Evolutionary conservation across 1,140 invertebrate species (phyloP).

Genomic region (Papilio polyxenes): DNA sequence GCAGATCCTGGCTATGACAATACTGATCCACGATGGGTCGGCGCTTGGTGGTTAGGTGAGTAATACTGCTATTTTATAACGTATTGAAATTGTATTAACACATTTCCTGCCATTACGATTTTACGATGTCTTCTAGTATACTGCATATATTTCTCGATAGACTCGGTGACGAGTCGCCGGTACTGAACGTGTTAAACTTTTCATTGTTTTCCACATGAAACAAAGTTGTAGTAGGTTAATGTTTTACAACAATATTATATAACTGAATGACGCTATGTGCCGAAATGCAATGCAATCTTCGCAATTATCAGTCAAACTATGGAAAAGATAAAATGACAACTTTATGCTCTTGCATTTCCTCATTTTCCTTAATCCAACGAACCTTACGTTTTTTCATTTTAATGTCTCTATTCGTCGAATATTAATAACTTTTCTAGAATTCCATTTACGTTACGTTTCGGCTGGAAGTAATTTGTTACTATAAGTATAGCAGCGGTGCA

Average conservation of each 20-base stretch:
- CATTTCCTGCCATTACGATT: too few relatives aligned
- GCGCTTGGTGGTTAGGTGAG: constrained; percentile 95
- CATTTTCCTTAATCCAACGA: neutral
- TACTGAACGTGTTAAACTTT: neutral
- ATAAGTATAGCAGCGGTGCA: neutral
- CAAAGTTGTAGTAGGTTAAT: constrained; percentile 21
- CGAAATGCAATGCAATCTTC: neutral
- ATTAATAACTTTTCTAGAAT: too few relatives aligned
- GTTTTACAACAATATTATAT: neutral
- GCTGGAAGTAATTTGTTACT: neutral
- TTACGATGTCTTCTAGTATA: too few relatives aligned
- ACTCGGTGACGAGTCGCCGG: neutral
- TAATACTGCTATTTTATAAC: constrained; percentile 36
- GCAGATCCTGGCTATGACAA: constrained; percentile 88
- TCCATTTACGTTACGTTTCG: too few relatives aligned
- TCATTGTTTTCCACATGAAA: neutral
- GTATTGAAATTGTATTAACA: neutral
- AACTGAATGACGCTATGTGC: neutral
- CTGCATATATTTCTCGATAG: too few relatives aligned
- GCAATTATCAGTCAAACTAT: neutral
- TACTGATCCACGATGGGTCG: constrained; percentile 94
- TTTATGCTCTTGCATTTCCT: neutral
- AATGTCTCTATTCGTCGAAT: too few relatives aligned
- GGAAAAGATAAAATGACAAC: neutral
- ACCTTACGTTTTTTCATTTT: too few relatives aligned